Evolutionary conservation across 2,113 vertebrate species (phyloP).

Genomic region (Stegostoma tigrinum): DNA sequence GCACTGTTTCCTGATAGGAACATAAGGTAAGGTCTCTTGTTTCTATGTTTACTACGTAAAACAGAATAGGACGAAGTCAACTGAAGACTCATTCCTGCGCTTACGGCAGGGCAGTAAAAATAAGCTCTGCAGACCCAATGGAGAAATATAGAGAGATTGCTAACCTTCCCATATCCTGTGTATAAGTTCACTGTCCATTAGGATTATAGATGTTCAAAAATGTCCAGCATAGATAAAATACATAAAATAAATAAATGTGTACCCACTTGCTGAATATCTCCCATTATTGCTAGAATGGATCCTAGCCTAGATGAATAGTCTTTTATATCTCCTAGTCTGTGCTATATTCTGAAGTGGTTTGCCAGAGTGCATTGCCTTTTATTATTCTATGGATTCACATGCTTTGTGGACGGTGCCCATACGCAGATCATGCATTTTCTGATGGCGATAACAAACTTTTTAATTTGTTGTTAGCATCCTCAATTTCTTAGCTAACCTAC

Average conservation of each 20-base stretch:
- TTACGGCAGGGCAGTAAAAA: neutral
- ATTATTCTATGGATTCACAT: neutral
- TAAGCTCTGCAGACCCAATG: neutral
- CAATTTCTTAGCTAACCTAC: neutral
- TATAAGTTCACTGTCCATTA: neutral
- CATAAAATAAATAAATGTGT: neutral
- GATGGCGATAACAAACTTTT: neutral
- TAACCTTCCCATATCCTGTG: neutral
- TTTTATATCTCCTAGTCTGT: neutral
- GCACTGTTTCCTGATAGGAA: neutral
- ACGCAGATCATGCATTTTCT: neutral
- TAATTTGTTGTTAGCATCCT: neutral
- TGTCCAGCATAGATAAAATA: neutral
- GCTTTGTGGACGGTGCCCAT: neutral
- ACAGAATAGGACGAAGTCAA: neutral
- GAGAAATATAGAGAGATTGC: neutral
- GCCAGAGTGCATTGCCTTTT: neutral
- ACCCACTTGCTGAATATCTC: neutral
- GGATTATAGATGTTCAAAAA: neutral
- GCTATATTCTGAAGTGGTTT: neutral
- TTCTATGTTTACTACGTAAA: neutral
- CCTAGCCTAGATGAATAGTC: neutral
- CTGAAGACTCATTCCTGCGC: neutral
- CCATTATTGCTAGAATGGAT: neutral
- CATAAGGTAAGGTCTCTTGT: neutral